Evolutionary conservation across 2,113 vertebrate genomes (phyloP).

Genomic region (Oreocharis arfaki): DNA sequence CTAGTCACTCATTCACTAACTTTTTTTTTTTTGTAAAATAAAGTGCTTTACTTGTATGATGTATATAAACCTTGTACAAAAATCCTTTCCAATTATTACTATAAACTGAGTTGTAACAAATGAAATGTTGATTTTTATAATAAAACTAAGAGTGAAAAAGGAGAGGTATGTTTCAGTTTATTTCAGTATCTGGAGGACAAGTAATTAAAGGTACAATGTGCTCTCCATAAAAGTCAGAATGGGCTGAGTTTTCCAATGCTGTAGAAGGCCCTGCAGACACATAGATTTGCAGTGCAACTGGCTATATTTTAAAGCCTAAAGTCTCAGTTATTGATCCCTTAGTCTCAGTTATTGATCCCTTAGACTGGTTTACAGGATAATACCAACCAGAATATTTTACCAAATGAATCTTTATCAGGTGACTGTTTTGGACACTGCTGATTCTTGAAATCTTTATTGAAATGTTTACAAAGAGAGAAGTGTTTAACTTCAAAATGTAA

Average conservation of each 20-base stretch:
- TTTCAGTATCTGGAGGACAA: background rate
- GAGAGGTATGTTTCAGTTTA: background rate
- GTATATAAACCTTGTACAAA: conserved; percentile 88
- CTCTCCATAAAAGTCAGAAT: background rate
- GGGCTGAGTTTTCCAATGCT: background rate
- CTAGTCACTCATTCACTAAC: conserved; percentile 74
- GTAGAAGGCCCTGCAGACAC: background rate
- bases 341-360: background rate
- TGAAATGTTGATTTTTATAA: conserved; percentile 91
- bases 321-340: background rate
- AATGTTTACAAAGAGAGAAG: background rate
- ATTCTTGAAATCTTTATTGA: background rate
- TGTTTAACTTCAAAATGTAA: background rate
- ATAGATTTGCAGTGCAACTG: background rate
- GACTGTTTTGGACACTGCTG: background rate
- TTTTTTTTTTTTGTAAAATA: conserved; percentile 75
- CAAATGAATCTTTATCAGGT: background rate
- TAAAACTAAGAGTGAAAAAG: conserved; percentile 84
- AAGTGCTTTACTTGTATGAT: conserved; percentile 85
- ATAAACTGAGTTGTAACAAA: conserved; percentile 91
- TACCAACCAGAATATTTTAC: background rate
- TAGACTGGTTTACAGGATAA: background rate
- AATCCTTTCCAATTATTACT: conserved; percentile 82
- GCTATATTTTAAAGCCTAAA: background rate
- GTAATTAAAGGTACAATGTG: background rate